phyloP scores from a whole-genome alignment of 2,113 vertebrate genomes.

The Sitta europaea region DNA sequence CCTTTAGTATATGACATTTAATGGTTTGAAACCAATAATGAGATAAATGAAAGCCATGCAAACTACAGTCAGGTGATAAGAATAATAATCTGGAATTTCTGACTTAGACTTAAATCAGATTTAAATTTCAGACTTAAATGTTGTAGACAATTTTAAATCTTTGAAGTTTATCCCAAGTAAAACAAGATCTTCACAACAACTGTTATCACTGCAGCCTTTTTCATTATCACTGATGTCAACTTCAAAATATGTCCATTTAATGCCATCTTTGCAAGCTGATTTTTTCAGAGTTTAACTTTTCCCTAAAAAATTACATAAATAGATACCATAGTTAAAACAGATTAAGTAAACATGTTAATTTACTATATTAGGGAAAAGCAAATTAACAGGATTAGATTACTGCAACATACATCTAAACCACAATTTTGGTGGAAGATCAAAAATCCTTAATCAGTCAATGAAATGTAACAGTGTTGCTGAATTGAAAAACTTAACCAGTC shows the following conservation, averaged over 20 bases:
- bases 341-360: not conserved
- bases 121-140: not conserved
- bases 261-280: not conserved
- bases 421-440: not conserved
- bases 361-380: not conserved
- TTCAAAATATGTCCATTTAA: not conserved
- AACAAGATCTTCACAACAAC: not conserved
- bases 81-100: not conserved
- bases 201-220: not conserved
- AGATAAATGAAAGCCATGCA: not conserved
- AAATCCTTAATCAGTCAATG: not conserved
- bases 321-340: not conserved
- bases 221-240: not conserved
- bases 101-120: fast-evolving
- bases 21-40: not conserved
- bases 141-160: not conserved
- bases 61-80: not conserved
- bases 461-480: not conserved
- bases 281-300: not conserved
- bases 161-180: not conserved
- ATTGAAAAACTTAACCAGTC: not conserved
- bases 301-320: not conserved
- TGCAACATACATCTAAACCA: not conserved
- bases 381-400: not conserved
- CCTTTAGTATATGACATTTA: not conserved